Percentiles rank a stretch among this genome's conserved stretches.
Evolutionary conservation across 2,888 invertebrate genomes (phyloP).

Genomic region (Mesorhabditis belari): DNA sequence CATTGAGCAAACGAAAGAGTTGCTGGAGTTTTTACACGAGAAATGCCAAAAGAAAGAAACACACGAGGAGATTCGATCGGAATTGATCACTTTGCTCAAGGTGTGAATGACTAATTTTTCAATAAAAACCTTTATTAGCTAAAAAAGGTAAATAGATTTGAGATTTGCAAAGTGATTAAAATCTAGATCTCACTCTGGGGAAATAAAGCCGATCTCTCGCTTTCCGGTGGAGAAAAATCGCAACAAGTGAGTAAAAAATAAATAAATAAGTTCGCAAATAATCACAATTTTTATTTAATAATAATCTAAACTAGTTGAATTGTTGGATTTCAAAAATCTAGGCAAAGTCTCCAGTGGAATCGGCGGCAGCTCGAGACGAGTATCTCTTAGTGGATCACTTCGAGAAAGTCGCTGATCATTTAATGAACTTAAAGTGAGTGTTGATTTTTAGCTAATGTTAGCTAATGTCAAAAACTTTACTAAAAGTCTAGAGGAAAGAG

Average conservation of each 20-base stretch:
- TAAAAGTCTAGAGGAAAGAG: not conserved
- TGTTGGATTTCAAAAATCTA: no score
- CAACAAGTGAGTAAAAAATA: conserved; percentile 4
- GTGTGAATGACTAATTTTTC: no score
- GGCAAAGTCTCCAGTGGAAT: conserved; percentile 7
- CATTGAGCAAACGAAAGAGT: conserved; percentile 16
- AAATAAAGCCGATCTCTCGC: conserved; percentile 84
- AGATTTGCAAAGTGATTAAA: not conserved
- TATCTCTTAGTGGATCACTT: conserved; percentile 15
- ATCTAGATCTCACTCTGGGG: conserved; percentile 72
- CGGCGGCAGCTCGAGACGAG: conserved; percentile 10
- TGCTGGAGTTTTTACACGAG: not conserved
- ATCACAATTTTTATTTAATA: no score
- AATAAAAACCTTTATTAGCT: no score
- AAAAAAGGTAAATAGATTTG: conserved; percentile 3
- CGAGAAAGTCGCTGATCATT: not conserved
- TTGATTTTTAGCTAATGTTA: not conserved
- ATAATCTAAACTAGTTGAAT: no score
- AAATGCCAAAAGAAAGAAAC: not conserved
- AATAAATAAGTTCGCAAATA: no score
- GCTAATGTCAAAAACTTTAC: conserved; percentile 8
- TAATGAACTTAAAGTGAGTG: not conserved
- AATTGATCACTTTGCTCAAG: conserved; percentile 10
- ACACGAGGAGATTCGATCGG: conserved; percentile 3
- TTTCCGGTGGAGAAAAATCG: conserved; percentile 65